Base-by-base conservation (phyloP, 2,797 vertebrate species). In the Acestrorhynchus altus region DNA sequence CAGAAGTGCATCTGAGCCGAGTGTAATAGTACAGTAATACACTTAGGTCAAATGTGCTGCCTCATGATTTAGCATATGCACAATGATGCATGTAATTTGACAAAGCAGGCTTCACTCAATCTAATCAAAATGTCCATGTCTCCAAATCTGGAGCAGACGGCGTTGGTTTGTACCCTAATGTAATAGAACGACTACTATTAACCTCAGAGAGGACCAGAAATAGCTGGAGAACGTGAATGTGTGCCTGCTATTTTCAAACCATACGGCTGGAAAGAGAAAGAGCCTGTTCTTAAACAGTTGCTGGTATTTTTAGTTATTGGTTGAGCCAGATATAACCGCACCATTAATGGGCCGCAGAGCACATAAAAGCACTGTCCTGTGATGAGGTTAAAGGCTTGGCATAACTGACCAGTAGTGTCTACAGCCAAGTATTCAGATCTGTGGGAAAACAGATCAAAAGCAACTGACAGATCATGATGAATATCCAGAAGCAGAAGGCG, bases 301-400 rank as follows among this genome's bases (percentile, higher is more conserved):
- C 83, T 90, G 82, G 89, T 91, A 90, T 92, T 93, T 90, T 86
- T 89, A 87, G 88, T 87, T 79, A 88, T n/a, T 87, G 86, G 82
- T 87, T 84, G 81, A 78, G 67, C 80, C 79, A 83, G 69, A 84
- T 90, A 90, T 88, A 90, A 86, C 51, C 84, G 84, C 85, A 78
- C 83, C 86, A 86, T 88, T 87, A 88, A 82, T 79, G 75, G 83
- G 85, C 85, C 84, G 78, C 66, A 84, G 86, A 84, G 80, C 5
- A 82, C 82, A 87, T 86, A 80, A 86, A 88, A 74, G 90, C 83
- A 80, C 79, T 83, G 79, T 46, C 31, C 65, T 68, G 74, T 65
- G 83, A 59, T 1, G 18, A 49, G 47, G 47, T 6, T 18, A 4
- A 18, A 49, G 47, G 15, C 47, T 49, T 20, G 42, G 42, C 2